These are phyloP conservation scores for Microhierax caerulescens DNA, from an alignment of 2,797 vertebrate species.

Conservation along the genomic window DNA sequence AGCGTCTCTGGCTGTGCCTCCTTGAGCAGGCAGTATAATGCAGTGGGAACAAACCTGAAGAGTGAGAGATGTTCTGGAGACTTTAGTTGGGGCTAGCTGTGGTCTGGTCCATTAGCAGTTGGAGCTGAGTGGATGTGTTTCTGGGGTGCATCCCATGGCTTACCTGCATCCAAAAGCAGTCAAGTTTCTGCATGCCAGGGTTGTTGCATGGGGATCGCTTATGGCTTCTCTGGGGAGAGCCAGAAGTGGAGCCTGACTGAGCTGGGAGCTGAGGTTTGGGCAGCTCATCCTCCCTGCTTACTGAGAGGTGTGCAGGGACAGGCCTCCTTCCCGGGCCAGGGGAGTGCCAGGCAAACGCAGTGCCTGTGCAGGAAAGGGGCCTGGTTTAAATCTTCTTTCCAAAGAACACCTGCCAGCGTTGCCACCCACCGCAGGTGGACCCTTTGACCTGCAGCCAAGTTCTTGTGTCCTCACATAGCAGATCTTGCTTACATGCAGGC, in stretches of 20 bases:
- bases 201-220: background rate
- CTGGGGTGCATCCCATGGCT: background rate
- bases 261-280: background rate
- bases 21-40: rapidly evolving
- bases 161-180: background rate
- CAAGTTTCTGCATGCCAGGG: rapidly evolving
- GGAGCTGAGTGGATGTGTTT: rapidly evolving
- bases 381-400: background rate
- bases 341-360: background rate
- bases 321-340: background rate
- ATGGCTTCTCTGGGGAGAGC: background rate
- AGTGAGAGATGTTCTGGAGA: rapidly evolving
- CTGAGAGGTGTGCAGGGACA: background rate
- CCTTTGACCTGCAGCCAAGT: rapidly evolving
- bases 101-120: background rate
- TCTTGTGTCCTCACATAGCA: background rate
- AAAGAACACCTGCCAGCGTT: background rate
- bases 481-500: background rate
- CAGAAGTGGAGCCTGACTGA: background rate
- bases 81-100: background rate
- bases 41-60: background rate
- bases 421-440: background rate
- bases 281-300: rapidly evolving
- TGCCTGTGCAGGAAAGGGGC: rapidly evolving
- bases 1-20: background rate